Evolutionary conservation across 2,113 vertebrate species (phyloP).

Genomic region (Dromiciops gliroides): DNA sequence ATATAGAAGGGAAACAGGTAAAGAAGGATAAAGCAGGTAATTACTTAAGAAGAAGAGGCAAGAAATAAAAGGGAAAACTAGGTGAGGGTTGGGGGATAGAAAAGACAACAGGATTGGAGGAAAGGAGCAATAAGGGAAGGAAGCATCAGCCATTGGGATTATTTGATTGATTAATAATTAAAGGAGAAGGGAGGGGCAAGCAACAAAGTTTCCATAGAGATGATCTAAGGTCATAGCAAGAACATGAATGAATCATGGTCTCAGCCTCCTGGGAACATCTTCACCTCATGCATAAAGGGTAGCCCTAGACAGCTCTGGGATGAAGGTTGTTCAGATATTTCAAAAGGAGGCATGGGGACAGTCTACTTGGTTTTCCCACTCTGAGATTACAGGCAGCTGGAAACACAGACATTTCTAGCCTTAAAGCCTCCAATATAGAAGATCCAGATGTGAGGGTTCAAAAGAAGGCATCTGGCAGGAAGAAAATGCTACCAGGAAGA

Average conservation of each 20-base stretch:
- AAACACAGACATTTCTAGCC: background rate
- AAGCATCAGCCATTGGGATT: too few species aligned
- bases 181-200: too few species aligned
- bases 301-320: background rate
- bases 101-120: background rate
- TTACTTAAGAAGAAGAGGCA: too few species aligned
- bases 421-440: background rate
- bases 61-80: too few species aligned
- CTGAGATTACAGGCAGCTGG: background rate
- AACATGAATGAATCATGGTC: too few species aligned
- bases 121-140: background rate
- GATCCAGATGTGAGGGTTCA: background rate
- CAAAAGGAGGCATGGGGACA: background rate
- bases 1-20: background rate
- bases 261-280: too few species aligned
- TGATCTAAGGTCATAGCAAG: too few species aligned
- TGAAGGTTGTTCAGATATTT: background rate
- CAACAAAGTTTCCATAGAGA: too few species aligned
- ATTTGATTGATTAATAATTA: too few species aligned
- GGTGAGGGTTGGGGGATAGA: background rate
- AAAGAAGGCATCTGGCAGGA: background rate
- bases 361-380: background rate
- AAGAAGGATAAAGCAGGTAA: too few species aligned
- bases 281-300: background rate
- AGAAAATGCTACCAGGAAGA: background rate